Evolutionary conservation across 37 sponge, comb jelly and placozoan genomes (phyloP).

Genomic region (Ephydatia muelleri): DNA sequence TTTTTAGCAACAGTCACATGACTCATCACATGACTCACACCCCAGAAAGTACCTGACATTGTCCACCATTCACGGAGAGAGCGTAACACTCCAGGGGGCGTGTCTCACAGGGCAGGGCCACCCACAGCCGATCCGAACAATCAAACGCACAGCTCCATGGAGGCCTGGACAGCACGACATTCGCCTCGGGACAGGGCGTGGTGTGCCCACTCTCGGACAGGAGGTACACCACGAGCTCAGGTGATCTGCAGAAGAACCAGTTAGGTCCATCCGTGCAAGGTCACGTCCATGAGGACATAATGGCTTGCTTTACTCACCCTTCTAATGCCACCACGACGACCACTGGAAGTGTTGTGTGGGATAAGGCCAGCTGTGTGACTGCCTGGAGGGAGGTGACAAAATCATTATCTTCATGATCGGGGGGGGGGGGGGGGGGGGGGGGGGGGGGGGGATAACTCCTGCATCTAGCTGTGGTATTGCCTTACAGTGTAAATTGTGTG

Average conservation of each 20-base stretch:
- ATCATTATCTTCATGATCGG: not conserved
- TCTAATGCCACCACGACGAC: constrained; percentile 27
- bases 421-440: too few relatives aligned
- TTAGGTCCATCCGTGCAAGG: not conserved
- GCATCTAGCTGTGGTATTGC: too few relatives aligned
- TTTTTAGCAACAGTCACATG: too few relatives aligned
- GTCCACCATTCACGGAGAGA: not conserved
- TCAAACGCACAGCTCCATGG: constrained; percentile 48
- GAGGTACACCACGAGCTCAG: constrained; percentile 2
- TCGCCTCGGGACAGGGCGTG: not conserved
- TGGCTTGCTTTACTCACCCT: not conserved
- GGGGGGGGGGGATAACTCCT: too few relatives aligned
- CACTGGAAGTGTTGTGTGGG: not conserved
- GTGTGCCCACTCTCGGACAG: constrained; percentile 32
- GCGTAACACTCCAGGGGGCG: constrained; percentile 33
- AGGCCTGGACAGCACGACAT: not conserved
- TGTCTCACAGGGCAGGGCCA: constrained; percentile 24
- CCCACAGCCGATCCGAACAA: constrained; percentile 59
- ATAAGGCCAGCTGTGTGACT: constrained; percentile 19
- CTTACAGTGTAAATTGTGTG: too few relatives aligned
- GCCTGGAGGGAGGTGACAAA: not conserved
- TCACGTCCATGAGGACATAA: not conserved
- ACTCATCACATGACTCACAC: not conserved
- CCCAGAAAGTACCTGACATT: not conserved
- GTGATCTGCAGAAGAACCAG: constrained; percentile 3